Evolutionary conservation across 1,140 invertebrate genomes (phyloP).

Genomic region (Charaxes varanes): DNA sequence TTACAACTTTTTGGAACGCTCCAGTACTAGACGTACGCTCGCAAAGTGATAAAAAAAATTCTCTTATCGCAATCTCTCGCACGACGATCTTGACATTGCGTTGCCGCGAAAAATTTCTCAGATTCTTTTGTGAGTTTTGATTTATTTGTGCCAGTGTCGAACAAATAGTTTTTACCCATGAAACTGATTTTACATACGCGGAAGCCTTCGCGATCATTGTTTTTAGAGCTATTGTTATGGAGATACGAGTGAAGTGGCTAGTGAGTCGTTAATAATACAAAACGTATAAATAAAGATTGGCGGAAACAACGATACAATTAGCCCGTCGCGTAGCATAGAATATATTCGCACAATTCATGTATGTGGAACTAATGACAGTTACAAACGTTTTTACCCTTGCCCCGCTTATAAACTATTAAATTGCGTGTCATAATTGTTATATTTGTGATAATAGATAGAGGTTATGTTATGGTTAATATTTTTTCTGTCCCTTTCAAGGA

Average conservation of each 20-base stretch:
- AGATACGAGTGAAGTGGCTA: conserved; percentile 41
- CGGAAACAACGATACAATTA: conserved; percentile 48
- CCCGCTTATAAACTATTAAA: conserved; percentile 12
- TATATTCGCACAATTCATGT: conserved; percentile 8
- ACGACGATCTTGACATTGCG: conserved; percentile 51
- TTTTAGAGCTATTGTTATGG: conserved; percentile 59
- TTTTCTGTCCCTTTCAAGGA: conserved; percentile 36
- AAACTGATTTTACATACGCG: conserved; percentile 42
- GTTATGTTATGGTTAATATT: conserved; percentile 15
- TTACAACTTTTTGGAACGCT: conserved; percentile 14
- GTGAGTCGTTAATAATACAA: conserved; percentile 28
- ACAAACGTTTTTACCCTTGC: conserved; percentile 10
- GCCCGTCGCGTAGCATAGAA: conserved; percentile 28
- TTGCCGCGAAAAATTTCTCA: conserved; percentile 26
- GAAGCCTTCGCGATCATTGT: conserved; percentile 53
- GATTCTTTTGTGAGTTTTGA: conserved; percentile 29
- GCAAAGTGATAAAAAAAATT: conserved; percentile 23
- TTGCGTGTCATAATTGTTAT: conserved; percentile 5
- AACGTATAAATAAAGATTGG: conserved; percentile 50
- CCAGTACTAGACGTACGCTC: conserved; percentile 18
- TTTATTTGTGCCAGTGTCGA: conserved; percentile 29
- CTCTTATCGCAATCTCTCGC: conserved; percentile 20
- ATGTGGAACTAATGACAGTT: conserved; percentile 12
- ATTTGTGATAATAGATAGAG: conserved; percentile 1
- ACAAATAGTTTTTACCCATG: conserved; percentile 31